Conservation (phyloP, 2,888 invertebrate genomes). For the Rhorus exstirpatorius region DNA sequence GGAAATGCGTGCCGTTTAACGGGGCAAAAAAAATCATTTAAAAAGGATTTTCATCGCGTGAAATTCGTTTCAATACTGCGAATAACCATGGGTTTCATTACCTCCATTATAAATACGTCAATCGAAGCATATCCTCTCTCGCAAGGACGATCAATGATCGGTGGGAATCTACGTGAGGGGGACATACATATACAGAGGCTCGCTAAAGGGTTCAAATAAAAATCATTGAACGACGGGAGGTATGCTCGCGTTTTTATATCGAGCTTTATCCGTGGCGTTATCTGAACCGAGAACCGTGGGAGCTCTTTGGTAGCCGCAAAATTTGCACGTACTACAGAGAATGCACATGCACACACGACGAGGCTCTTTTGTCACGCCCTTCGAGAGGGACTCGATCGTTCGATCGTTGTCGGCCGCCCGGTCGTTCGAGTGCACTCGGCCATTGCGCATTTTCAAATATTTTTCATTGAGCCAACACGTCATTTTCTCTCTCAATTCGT, state of each 20-base stretch:
- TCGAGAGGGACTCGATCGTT: slow-evolving; percentile 66
- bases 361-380: slow-evolving; percentile 58
- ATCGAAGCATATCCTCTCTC: background rate
- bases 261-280: slow-evolving; percentile 65
- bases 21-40: too few species aligned
- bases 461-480: slow-evolving; percentile 16
- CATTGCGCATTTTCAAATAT: slow-evolving; percentile 65
- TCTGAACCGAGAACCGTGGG: slow-evolving; percentile 71
- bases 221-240: slow-evolving; percentile 63
- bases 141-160: slow-evolving; percentile 14
- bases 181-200: too few species aligned
- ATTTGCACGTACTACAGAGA: slow-evolving; percentile 64
- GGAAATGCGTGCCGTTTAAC: too few species aligned
- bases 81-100: background rate
- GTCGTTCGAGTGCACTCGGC: slow-evolving; percentile 56
- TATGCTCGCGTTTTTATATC: slow-evolving; percentile 33
- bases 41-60: too few species aligned
- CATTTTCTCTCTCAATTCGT: background rate
- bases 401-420: slow-evolving; percentile 60
- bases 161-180: slow-evolving; percentile 44
- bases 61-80: too few species aligned
- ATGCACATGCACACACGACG: slow-evolving; percentile 40
- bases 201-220: slow-evolving; percentile 56
- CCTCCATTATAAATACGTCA: slow-evolving; percentile 23
- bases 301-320: slow-evolving; percentile 60